Evolutionary conservation across 1,140 invertebrate genomes (phyloP).

Genomic region (Caenorhabditis tropicalis): DNA sequence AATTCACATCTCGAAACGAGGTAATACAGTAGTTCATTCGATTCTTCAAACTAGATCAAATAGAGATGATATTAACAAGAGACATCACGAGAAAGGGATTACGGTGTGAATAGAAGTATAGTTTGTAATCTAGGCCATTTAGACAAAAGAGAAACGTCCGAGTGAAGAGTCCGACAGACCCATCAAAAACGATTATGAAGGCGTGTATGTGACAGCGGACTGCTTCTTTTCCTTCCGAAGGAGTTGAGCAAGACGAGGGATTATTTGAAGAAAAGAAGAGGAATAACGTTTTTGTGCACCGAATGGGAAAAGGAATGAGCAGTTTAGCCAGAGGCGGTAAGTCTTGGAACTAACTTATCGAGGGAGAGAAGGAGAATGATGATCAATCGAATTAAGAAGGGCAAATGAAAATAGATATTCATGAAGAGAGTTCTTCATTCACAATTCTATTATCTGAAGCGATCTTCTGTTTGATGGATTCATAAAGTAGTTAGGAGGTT

Average conservation of each 20-base stretch:
- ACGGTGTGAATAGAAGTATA: slow-evolving; percentile 31
- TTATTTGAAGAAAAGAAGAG: not conserved
- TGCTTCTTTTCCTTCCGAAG: not conserved
- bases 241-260: not conserved
- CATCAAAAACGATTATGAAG: slow-evolving; percentile 45
- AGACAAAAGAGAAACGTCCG: not conserved
- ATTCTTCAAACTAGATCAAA: too few relatives aligned
- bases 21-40: too few relatives aligned
- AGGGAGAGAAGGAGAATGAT: not conserved
- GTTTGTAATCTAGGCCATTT: slow-evolving; percentile 30
- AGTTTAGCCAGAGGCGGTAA: slow-evolving; percentile 37
- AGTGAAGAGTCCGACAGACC: not conserved
- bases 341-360: slow-evolving; percentile 2
- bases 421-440: too few relatives aligned
- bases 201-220: slow-evolving; percentile 31
- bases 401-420: not conserved
- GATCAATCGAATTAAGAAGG: slow-evolving; percentile 27
- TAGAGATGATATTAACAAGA: not conserved
- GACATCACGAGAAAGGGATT: not conserved
- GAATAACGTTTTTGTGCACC: slow-evolving; percentile 29
- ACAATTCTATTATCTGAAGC: too few relatives aligned
- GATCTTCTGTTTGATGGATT: too few relatives aligned
- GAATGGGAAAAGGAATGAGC: slow-evolving; percentile 30
- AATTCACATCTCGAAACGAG: not conserved
- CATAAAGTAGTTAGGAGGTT: too few relatives aligned